Conservation (phyloP, 2,113 vertebrate species). For the Mesitornis unicolor region DNA sequence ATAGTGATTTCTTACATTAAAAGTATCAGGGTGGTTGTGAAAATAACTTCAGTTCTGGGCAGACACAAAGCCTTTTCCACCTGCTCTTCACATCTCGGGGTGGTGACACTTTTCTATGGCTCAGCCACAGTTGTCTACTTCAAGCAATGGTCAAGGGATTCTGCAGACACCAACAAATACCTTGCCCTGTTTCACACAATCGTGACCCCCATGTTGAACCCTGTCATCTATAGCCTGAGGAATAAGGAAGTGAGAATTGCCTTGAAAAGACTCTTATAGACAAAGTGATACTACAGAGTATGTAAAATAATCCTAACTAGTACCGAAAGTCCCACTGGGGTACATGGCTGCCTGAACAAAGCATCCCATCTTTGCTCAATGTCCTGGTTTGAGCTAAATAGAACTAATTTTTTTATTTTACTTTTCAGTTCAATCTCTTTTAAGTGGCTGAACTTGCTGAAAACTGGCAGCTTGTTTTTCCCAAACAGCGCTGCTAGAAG, state of each 20-base stretch:
- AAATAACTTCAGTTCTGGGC: neutral
- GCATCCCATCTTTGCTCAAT: neutral
- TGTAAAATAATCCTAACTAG: neutral
- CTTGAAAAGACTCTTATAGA: neutral
- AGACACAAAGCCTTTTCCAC: neutral
- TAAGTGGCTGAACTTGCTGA: too few relatives aligned
- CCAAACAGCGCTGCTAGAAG: too few relatives aligned
- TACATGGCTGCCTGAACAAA: neutral
- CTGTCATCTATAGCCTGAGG: neutral
- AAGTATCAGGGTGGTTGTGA: neutral
- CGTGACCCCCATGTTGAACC: neutral
- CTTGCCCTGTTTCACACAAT: neutral
- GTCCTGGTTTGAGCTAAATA: too few relatives aligned
- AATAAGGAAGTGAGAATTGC: neutral
- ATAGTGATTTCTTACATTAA: neutral
- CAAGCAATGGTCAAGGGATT: neutral
- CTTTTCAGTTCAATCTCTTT: too few relatives aligned
- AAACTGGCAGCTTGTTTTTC: too few relatives aligned
- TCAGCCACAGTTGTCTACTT: neutral
- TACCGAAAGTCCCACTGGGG: neutral
- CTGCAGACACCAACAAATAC: neutral
- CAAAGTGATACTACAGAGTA: neutral
- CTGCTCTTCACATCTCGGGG: neutral
- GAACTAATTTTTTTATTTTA: too few relatives aligned
- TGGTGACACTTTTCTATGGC: neutral